Base-by-base conservation (phyloP, 1,140 invertebrate species). In the Leptoteleia sp. region DNA sequence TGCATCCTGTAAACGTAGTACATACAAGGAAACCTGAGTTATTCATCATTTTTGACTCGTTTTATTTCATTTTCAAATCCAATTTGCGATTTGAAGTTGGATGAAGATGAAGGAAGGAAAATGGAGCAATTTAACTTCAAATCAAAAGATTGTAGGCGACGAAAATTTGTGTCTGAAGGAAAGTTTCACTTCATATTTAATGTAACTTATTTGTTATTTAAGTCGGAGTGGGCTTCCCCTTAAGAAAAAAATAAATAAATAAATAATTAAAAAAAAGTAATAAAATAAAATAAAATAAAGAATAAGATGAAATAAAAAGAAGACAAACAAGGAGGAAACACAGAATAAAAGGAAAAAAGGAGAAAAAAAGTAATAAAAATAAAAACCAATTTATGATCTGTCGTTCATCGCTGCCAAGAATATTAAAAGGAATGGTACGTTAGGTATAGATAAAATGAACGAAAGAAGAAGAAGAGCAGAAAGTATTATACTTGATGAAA, bases 151-250 rank as follows among this genome's bases (percentile, higher is more conserved):
- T 37, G 40, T 19, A 33, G 35, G n/a, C 0, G 15, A 61, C 8
- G 31, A 31, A 52, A 47, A 57, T 25, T 67, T 54, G 68, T 65
- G 61, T 19, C 11, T 25, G 33, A 33, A 65, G 25, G 12, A 50
- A 59, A 67, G 27, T 67, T 52, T 61, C 3, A 47, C 48, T 68
- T 73, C 64, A 29, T 31, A 48, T 45, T 79, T 72, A 73, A 48
- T 47, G 54, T 67, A 77, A 72, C 27, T 67, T 62, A 72, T 80
- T 81, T 79, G 70, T 83, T 82, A 62, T 83, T 77, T 79, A 76
- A 82, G 80, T 84, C 80, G 55, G 77, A 85, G 82, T 82, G 84
- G 82, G 82, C 84, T 88, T 87, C 71, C 77, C 79, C n/a, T n/a
- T n/a, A n/a, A n/a, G n/a, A n/a, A n/a, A n/a, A n/a, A n/a, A n/a